Conservation (phyloP, 1,140 invertebrate species). For the Platyscapa corneri region DNA sequence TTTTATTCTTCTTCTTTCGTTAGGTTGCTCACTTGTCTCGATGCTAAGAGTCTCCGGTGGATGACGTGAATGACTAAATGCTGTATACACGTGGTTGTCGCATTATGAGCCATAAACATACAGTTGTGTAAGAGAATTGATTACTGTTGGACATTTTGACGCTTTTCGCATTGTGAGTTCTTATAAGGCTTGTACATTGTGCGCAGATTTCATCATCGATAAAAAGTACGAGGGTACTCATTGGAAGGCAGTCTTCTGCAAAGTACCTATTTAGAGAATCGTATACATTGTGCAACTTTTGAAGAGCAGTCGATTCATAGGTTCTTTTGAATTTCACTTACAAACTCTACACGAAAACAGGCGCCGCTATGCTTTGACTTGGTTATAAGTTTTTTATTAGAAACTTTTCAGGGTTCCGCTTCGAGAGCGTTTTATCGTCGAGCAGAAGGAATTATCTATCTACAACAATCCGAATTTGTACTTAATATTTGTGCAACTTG, state of each 20-base stretch:
- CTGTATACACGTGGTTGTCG: conserved; percentile 13
- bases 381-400: no score
- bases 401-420: no score
- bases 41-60: not conserved
- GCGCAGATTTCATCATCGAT: conserved; percentile 13
- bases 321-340: conserved; percentile 20
- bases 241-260: conserved; percentile 39
- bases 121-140: conserved; percentile 36
- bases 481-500: no score
- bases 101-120: conserved; percentile 40
- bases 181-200: conserved; percentile 28
- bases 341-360: not conserved
- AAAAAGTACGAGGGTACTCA: conserved; percentile 40
- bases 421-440: no score
- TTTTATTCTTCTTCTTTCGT: conserved; percentile 14
- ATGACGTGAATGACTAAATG: conserved; percentile 27
- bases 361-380: no score
- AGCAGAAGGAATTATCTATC: no score
- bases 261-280: conserved; percentile 44
- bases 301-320: conserved; percentile 4
- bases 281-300: conserved; percentile 29
- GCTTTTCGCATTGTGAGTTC: conserved; percentile 24
- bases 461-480: no score
- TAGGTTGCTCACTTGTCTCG: not conserved
- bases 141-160: conserved; percentile 22